Evolutionary conservation across 2,888 invertebrate species (phyloP).

Genomic region (Neuroscelio doddi): DNA sequence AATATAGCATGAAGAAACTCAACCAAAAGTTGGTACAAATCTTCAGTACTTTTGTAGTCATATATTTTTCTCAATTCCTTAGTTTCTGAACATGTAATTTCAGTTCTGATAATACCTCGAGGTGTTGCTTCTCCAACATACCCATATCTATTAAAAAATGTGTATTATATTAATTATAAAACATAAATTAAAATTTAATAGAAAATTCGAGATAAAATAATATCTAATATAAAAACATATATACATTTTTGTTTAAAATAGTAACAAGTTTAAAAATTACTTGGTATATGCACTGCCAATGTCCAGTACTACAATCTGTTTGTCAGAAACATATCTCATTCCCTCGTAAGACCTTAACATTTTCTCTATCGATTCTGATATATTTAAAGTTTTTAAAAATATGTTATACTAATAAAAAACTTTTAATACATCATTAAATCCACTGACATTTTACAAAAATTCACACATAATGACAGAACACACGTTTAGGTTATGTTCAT

Average conservation of each 20-base stretch:
- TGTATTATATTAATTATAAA: constrained; percentile 18
- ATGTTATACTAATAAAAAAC: no score
- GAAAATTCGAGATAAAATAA: no score
- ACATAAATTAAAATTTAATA: constrained; percentile 4
- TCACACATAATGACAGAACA: no score
- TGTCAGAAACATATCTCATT: constrained; percentile 85
- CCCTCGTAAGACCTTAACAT: constrained; percentile 87
- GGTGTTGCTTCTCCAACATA: constrained; percentile 93
- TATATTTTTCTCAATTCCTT: constrained; percentile 77
- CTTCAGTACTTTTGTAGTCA: constrained; percentile 78
- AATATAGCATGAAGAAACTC: constrained; percentile 91
- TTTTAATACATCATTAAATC: no score
- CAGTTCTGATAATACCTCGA: constrained; percentile 87
- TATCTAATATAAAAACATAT: neutral
- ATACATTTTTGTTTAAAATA: neutral
- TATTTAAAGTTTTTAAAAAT: constrained; percentile 1
- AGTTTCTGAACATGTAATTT: constrained; percentile 80
- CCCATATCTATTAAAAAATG: constrained; percentile 80
- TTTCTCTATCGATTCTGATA: constrained; percentile 4
- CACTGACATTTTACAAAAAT: no score
- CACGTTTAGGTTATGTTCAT: no score
- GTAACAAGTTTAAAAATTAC: constrained; percentile 75
- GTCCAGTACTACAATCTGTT: constrained; percentile 91
- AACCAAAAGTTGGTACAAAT: constrained; percentile 88
- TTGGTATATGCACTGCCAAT: constrained; percentile 94